Base-by-base conservation (phyloP, 2,113 vertebrate genomes). In the Silurus meridionalis region DNA sequence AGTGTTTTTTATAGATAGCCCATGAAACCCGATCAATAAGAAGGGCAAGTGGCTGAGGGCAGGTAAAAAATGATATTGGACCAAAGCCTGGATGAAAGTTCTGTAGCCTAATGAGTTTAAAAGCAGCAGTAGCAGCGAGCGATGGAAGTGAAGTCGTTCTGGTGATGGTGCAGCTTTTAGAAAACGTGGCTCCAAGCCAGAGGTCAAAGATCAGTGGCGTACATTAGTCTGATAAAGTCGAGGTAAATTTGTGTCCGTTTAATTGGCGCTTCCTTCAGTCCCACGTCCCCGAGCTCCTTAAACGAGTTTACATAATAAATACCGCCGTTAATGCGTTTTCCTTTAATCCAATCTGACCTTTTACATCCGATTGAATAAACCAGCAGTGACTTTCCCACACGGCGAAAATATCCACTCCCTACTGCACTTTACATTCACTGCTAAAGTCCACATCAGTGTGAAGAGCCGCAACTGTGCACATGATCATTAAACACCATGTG, bases 221-320 rank as follows among this genome's bases (percentile, higher is more conserved):
- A 60, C 78, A 80, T 80, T 60, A 60, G 55, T 60, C 14, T 66
- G 80, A 66, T 64, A 66, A 82, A 63, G 80, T 52, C 80, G 6
- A 50, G 80, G 58, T 64, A n/a, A 63, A 82, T 82, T 82, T 66
- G 61, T 66, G 61, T 82, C 80, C 48, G 15, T 46, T 66, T 66
- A 82, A 82, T 82, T 25, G 11, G 46, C 11, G 80, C 80, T 23
- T 48, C 6, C 77, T 80, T 80, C 55, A 80, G 77, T 25, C 25
- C 10, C 15, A 80, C 55, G 17, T 80, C 78, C 17, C 25, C 2
- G 15, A 60, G 46, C 80, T 53, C 61, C 61, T 66, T 82, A 66
- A 82, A 66, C 6, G 21, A 66, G 80, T 82, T 82, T 82, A 82
- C 80, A 64, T 82, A 82, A 82, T 80, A 80, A 82, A 82, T 82